Evolutionary conservation across 1,140 invertebrate genomes (phyloP), one percentile per base, ranked within the genome.

Genomic region (Zaprionus capensis): DNA sequence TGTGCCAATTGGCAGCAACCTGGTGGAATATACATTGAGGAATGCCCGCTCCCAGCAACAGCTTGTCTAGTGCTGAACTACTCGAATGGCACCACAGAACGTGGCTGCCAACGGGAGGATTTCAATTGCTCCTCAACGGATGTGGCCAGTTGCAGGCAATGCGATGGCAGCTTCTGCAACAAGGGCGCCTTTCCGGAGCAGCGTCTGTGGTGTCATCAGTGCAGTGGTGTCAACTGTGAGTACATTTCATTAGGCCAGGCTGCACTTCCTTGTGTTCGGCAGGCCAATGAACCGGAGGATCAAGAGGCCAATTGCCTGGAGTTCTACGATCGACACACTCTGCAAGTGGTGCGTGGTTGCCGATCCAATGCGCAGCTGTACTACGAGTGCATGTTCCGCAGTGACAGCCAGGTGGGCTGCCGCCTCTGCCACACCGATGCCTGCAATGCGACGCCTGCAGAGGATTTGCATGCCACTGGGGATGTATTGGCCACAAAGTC

Each of bases 101-200:
- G 90, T 5, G 90, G 90, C 11, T 91, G 90, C 7, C 73, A 78
- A 55, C 70, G 73, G 0, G 14, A 56, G 1, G 73, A 91, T 31
- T 80, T 85, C 3, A 72, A 68, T 14, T 90, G 85, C 31, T 53
- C 12, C 20, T 55, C 68, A 7, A 1, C 41, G 2, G 51, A 76
- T 4, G 66, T 78, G 3, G 31, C 62, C n/a, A 72, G 61, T 31
- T 92, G 91, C 15, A 64, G 55, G 12, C 56, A 59, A 15, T 92
- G 91, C 26, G 46, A 76, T 2, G 91, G 91, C 4, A 91, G 71
- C 31, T 92, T 92, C n/a, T 92, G 91, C 71, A 92, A 92, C 49
- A 82, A 71, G 6, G 86, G 83, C 11, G 56, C 79, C 4, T 91
- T 76, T 49, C 91, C 91, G 0, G 78, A 81, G 34, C 11, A 84